These are phyloP conservation scores for Diplodus puntazzo DNA, from an alignment of 2,797 vertebrate genomes.

Conservation along the genomic window DNA sequence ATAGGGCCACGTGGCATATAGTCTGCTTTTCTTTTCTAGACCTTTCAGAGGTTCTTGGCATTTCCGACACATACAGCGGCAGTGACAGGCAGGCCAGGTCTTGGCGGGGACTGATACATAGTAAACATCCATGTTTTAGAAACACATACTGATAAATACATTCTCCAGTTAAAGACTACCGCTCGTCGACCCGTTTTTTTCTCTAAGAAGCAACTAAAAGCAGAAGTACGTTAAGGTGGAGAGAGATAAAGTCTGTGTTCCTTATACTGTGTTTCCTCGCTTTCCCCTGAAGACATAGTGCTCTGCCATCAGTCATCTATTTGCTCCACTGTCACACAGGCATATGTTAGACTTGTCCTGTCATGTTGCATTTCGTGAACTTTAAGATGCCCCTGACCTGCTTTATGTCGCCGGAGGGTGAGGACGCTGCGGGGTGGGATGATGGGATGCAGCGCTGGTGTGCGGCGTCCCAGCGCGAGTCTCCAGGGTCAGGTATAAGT, in stretches of 20 bases:
- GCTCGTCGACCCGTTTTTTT: conserved; percentile 4
- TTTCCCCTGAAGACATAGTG: conserved; percentile 59
- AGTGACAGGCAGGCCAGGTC: conserved; percentile 16
- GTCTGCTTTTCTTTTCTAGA: conserved; percentile 43
- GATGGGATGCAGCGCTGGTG: conserved; percentile 62
- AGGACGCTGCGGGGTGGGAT: conserved; percentile 62
- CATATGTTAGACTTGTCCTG: conserved; percentile 82
- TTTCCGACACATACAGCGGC: conserved; percentile 42
- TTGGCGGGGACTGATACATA: conserved; percentile 30
- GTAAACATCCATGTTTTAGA: conserved; percentile 17
- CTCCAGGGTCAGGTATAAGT: conserved; percentile 78
- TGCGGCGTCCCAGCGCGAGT: conserved; percentile 58
- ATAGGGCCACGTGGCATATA: conserved; percentile 17
- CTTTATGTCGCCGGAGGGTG: conserved; percentile 74
- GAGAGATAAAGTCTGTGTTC: conserved; percentile 44
- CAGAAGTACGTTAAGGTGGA: conserved; percentile 11
- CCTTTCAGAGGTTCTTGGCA: conserved; percentile 56
- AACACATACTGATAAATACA: conserved; percentile 12
- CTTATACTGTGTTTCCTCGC: conserved; percentile 37
- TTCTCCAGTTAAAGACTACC: not conserved
- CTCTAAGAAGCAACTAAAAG: conserved; percentile 24
- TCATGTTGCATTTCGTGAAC: conserved; percentile 83
- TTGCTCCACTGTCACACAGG: conserved; percentile 79
- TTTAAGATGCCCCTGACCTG: conserved; percentile 83
- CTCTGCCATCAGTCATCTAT: conserved; percentile 79